phyloP scores from a whole-genome alignment of 1,140 invertebrate species.

The Aricia agestis region DNA sequence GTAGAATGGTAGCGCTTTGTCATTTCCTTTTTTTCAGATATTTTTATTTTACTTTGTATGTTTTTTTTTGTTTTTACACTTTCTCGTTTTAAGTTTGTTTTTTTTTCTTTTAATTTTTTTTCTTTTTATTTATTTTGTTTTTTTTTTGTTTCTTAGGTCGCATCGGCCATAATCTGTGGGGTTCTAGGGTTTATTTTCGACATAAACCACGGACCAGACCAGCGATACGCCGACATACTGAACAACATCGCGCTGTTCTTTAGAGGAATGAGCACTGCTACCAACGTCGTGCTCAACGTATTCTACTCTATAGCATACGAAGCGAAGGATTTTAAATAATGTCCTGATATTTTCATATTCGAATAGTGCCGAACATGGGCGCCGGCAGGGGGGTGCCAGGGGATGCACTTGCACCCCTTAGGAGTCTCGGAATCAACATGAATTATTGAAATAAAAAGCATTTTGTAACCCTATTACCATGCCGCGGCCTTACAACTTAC shows the following conservation, averaged over 20 bases:
- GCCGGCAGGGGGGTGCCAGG: too few relatives aligned
- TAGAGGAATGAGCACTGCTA: slow-evolving; percentile 78
- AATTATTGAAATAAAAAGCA: too few relatives aligned
- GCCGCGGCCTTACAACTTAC: too few relatives aligned
- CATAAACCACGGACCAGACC: slow-evolving; percentile 79
- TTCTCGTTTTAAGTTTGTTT: too few relatives aligned
- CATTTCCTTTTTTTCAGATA: not conserved
- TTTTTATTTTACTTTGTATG: not conserved
- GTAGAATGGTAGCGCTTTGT: not conserved
- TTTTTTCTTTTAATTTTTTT: slow-evolving; percentile 43
- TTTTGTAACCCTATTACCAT: too few relatives aligned
- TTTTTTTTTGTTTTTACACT: not conserved
- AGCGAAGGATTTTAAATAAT: slow-evolving; percentile 22
- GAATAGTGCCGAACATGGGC: too few relatives aligned
- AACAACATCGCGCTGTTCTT: slow-evolving; percentile 79
- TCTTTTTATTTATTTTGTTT: slow-evolving; percentile 53
- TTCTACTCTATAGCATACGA: slow-evolving; percentile 67
- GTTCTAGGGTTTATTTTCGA: slow-evolving; percentile 78
- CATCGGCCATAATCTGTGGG: slow-evolving; percentile 78
- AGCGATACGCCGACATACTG: slow-evolving; percentile 77
- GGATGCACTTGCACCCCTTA: too few relatives aligned
- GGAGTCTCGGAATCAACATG: too few relatives aligned
- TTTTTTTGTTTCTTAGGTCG: slow-evolving; percentile 72
- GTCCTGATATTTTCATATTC: too few relatives aligned
- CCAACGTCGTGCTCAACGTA: slow-evolving; percentile 78